Conservation (phyloP, 2,888 invertebrate genomes). For the Eilema caniola region DNA sequence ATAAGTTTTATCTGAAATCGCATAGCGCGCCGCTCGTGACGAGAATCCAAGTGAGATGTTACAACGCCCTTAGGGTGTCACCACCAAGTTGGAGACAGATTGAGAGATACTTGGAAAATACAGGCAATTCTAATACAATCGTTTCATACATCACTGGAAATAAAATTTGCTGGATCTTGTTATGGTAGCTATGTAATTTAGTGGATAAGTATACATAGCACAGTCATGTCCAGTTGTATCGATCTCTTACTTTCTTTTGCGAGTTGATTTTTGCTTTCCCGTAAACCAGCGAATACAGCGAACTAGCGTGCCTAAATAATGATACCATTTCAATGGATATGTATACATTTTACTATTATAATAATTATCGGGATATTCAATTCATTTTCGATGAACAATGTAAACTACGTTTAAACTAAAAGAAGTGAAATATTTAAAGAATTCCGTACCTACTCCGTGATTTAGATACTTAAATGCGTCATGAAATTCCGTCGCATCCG, state of each 20-base stretch:
- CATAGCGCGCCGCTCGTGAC: constrained; percentile 49
- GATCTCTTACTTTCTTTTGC: constrained; percentile 32
- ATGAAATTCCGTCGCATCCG: too few relatives aligned
- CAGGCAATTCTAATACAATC: constrained; percentile 21
- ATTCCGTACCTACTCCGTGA: too few relatives aligned
- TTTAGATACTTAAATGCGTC: too few relatives aligned
- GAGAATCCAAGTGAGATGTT: constrained; percentile 48
- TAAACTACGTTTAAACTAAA: too few relatives aligned
- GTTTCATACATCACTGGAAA: constrained; percentile 36
- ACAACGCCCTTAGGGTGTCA: constrained; percentile 39
- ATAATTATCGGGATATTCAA: too few relatives aligned
- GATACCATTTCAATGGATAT: too few relatives aligned
- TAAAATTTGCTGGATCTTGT: constrained; percentile 29
- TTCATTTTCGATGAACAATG: too few relatives aligned
- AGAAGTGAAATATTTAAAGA: too few relatives aligned
- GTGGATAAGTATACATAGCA: constrained; percentile 17
- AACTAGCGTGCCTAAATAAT: too few relatives aligned
- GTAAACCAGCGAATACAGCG: too few relatives aligned
- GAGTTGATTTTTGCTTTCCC: constrained; percentile 12
- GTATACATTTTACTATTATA: too few relatives aligned
- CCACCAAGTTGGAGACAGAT: constrained; percentile 38
- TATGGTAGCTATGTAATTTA: constrained; percentile 14
- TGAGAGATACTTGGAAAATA: constrained; percentile 37
- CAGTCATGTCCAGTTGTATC: background rate
- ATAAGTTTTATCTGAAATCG: constrained; percentile 60